phyloP scores from a whole-genome alignment of 2,113 vertebrate genomes.

The Nothobranchius furzeri region DNA sequence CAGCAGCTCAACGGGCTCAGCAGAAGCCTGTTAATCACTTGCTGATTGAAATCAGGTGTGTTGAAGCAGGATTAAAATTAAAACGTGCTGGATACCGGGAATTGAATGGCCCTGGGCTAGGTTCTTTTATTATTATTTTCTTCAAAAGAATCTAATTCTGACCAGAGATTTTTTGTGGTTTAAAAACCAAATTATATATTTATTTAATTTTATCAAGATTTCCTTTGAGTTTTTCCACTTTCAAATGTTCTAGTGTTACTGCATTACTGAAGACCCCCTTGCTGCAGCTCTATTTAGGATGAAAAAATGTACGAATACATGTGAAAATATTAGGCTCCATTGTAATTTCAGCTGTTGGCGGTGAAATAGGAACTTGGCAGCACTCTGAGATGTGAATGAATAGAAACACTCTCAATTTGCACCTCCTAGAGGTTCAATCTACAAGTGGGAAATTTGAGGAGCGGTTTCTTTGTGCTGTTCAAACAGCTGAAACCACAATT shows the following conservation, averaged over 20 bases:
- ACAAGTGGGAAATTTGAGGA: background rate
- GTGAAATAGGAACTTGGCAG: background rate
- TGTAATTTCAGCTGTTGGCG: background rate
- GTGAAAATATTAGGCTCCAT: background rate
- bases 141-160: too few species aligned
- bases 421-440: background rate
- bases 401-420: background rate
- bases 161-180: too few species aligned
- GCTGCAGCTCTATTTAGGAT: background rate
- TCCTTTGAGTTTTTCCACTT: too few species aligned
- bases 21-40: too few species aligned
- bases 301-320: constrained; percentile 8
- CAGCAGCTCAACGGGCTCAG: too few species aligned
- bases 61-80: too few species aligned
- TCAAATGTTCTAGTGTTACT: background rate
- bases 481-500: background rate
- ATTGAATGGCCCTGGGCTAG: too few species aligned
- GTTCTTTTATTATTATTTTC: too few species aligned
- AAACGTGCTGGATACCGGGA: too few species aligned
- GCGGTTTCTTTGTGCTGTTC: background rate
- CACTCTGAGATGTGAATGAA: background rate
- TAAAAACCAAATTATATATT: too few species aligned
- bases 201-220: too few species aligned
- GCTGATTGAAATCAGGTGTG: too few species aligned
- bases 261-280: background rate